These are phyloP conservation scores for Ramphastos sulfuratus DNA, from an alignment of 2,113 vertebrate species.

Conservation along the genomic window DNA sequence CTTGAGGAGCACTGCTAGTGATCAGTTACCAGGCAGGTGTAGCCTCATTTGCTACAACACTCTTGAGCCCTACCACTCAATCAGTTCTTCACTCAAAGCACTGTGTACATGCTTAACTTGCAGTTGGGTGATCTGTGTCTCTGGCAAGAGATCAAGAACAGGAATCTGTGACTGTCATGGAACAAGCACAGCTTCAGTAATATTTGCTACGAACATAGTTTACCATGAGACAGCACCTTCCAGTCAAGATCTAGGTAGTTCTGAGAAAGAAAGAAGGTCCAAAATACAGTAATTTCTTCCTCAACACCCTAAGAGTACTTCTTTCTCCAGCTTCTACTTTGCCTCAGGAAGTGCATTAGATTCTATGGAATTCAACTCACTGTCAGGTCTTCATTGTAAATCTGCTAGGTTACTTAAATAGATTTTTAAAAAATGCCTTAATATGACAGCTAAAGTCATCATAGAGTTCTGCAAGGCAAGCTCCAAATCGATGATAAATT, in stretches of 20 bases:
- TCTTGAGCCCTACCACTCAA: not conserved
- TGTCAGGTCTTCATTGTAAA: not conserved
- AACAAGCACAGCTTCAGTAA: not conserved
- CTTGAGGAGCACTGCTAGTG: not conserved
- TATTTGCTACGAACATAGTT: not conserved
- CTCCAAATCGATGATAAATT: not conserved
- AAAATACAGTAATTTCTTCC: not conserved
- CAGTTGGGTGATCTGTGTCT: not conserved
- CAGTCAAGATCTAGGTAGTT: not conserved
- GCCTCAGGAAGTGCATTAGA: not conserved
- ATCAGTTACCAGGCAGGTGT: rapidly evolving
- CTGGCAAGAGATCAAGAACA: not conserved
- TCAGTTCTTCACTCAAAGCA: not conserved
- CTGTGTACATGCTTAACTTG: rapidly evolving
- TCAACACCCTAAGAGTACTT: not conserved
- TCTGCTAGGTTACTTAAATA: not conserved
- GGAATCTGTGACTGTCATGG: not conserved
- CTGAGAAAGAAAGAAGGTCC: not conserved
- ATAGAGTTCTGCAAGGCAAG: not conserved
- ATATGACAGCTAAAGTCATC: not conserved
- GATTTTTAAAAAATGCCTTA: not conserved
- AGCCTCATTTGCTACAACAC: not conserved
- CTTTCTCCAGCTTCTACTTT: not conserved
- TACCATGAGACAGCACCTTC: not conserved
- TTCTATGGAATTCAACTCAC: not conserved